A percentile compares a stretch with the other conserved stretches of the same genome.
phyloP scores from a whole-genome alignment of 2,888 invertebrate species.

The Lissocephala sabroskyi region DNA sequence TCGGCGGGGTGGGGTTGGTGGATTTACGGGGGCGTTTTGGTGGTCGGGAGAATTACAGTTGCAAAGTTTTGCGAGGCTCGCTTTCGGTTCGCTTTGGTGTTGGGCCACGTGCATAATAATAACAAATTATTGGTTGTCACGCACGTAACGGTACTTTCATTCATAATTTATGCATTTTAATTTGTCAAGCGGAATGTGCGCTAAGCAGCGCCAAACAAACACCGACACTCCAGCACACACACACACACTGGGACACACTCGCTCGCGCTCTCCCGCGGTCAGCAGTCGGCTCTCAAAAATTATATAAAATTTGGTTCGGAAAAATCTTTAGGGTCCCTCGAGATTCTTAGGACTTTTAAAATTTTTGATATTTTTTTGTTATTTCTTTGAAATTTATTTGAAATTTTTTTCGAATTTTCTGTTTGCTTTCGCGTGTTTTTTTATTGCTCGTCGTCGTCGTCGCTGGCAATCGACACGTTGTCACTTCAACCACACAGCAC shows the following conservation, averaged over 20 bases:
- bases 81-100: neutral
- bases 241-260: neutral
- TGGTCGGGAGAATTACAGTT: too few species aligned
- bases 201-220: neutral
- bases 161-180: slow-evolving; percentile 68
- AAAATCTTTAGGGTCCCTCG: too few species aligned
- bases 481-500: slow-evolving; percentile 65
- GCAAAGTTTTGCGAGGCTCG: too few species aligned
- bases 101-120: slow-evolving; percentile 59
- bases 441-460: slow-evolving; percentile 35
- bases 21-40: too few species aligned
- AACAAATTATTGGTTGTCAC: slow-evolving; percentile 67
- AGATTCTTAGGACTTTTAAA: too few species aligned
- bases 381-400: neutral
- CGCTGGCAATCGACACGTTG: slow-evolving; percentile 5
- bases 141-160: slow-evolving; percentile 66
- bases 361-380: neutral
- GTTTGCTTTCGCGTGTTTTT: neutral
- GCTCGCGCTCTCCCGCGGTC: slow-evolving; percentile 3
- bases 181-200: slow-evolving; percentile 51
- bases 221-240: slow-evolving; percentile 8
- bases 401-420: neutral
- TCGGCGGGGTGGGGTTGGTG: too few species aligned
- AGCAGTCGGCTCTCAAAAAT: neutral
- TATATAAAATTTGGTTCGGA: neutral